Evolutionary conservation across 2,888 invertebrate species (phyloP).

Genomic region (Cephus spinipes): DNA sequence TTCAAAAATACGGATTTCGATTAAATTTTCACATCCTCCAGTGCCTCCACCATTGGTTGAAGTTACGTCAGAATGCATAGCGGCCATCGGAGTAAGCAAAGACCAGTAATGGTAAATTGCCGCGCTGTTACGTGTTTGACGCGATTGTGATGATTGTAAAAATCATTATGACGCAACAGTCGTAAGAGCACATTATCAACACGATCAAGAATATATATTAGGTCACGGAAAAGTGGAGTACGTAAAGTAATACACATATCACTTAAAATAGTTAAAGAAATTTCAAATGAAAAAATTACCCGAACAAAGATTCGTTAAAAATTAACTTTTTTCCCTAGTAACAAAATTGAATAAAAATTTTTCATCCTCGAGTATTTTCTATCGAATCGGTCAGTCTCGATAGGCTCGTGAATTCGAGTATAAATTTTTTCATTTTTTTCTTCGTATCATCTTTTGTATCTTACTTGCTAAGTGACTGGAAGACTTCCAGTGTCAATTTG

Average conservation of each 20-base stretch:
- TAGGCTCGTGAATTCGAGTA: background rate
- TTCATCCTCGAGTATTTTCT: background rate
- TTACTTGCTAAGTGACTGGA: conserved; percentile 78
- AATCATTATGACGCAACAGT: conserved; percentile 4
- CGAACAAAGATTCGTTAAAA: background rate
- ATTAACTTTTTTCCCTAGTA: background rate
- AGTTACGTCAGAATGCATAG: conserved; percentile 25
- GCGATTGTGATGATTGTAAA: too few species aligned
- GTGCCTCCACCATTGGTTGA: background rate
- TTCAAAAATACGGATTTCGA: background rate
- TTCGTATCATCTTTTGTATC: conserved; percentile 39
- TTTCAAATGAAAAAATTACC: background rate
- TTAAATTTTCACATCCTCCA: background rate
- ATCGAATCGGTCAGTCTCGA: background rate
- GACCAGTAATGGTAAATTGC: conserved; percentile 24
- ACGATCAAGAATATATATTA: background rate
- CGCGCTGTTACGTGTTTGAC: conserved; percentile 31
- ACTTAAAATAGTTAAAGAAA: background rate
- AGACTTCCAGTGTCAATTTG: conserved; percentile 79
- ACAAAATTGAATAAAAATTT: background rate
- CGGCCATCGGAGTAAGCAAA: conserved; percentile 29
- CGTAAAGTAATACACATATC: background rate
- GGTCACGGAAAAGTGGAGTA: background rate
- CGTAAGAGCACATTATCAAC: background rate
- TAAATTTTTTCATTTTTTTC: background rate